Conservation (phyloP, 2,797 vertebrate species). For the Bryconaethiops microstoma region DNA sequence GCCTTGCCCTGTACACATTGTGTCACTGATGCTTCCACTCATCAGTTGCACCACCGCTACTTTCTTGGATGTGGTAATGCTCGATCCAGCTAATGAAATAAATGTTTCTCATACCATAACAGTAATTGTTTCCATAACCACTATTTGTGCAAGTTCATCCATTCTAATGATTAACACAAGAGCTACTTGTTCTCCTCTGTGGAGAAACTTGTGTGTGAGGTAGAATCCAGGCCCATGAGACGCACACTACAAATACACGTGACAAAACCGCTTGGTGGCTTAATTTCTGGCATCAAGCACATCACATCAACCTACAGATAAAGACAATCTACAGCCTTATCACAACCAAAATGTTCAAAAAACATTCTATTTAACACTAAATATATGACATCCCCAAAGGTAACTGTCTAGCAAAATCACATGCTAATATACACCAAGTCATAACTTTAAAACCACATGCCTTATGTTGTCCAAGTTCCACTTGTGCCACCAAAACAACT, state of each 20-base stretch:
- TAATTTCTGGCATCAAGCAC: too few relatives aligned
- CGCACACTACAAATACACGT: not conserved
- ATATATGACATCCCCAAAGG: too few relatives aligned
- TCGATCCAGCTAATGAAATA: not conserved
- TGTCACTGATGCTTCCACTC: not conserved
- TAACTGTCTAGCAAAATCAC: too few relatives aligned
- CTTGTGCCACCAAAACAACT: too few relatives aligned
- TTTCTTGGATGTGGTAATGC: not conserved
- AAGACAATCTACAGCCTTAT: too few relatives aligned
- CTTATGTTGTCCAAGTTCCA: too few relatives aligned
- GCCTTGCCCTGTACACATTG: not conserved
- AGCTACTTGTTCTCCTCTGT: not conserved
- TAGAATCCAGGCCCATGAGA: too few relatives aligned
- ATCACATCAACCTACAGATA: too few relatives aligned
- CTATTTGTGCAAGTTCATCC: not conserved
- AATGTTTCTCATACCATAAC: not conserved
- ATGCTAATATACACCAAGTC: too few relatives aligned
- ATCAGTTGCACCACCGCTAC: not conserved
- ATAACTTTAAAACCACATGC: too few relatives aligned
- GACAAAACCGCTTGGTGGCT: not conserved
- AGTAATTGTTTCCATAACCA: not conserved
- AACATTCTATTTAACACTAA: too few relatives aligned
- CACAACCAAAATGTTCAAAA: too few relatives aligned
- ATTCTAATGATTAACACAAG: not conserved
- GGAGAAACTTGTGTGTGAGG: not conserved